Evolutionary conservation across 2,797 vertebrate species (phyloP).

Genomic region (Botia almorhae): DNA sequence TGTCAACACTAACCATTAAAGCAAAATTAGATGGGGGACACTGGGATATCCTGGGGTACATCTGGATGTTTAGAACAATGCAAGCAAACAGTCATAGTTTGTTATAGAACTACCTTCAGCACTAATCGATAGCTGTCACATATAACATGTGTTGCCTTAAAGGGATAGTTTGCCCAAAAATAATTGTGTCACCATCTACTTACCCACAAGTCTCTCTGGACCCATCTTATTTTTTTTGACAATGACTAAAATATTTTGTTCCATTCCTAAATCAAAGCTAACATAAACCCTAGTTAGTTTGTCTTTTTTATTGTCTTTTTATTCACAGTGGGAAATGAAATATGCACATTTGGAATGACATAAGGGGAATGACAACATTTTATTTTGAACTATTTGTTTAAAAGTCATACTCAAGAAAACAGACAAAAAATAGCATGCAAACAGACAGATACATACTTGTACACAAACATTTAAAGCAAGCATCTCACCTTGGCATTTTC

Average conservation of each 20-base stretch:
- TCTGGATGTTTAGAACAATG: constrained; percentile 18
- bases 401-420: not conserved
- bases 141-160: not conserved
- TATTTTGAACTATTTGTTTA: not conserved
- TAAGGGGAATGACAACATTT: too few species aligned
- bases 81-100: constrained; percentile 19
- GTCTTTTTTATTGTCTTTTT: too few species aligned
- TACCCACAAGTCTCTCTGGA: not conserved
- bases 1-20: constrained; percentile 21
- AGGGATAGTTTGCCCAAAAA: constrained; percentile 9
- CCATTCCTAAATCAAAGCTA: not conserved
- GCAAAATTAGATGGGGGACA: constrained; percentile 38
- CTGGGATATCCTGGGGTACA: constrained; percentile 37
- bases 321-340: too few species aligned
- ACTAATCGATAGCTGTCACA: constrained; percentile 6
- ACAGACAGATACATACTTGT: not conserved
- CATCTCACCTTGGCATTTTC: constrained; percentile 91
- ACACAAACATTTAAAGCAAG: not conserved
- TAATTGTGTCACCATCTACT: not conserved
- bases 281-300: too few species aligned
- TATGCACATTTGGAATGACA: too few species aligned
- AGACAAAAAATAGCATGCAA: constrained; percentile 27
- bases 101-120: constrained; percentile 8
- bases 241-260: not conserved
- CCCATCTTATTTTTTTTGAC: not conserved